These are phyloP conservation scores for Nipponia nippon DNA, from an alignment of 2,113 vertebrate species.

Conservation along the genomic window DNA sequence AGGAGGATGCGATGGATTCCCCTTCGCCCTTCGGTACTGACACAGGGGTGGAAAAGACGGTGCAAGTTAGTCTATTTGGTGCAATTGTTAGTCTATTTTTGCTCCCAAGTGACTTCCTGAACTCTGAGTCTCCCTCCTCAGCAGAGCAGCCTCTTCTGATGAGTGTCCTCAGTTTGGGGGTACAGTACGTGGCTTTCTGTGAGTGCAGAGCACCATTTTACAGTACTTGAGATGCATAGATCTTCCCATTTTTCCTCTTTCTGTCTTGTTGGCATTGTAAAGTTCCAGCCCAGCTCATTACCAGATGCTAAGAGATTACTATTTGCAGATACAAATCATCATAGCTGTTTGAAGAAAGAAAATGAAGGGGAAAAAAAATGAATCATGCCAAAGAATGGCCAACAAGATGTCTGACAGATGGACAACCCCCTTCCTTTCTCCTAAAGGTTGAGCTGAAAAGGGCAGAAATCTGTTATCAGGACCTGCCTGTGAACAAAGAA, in stretches of 20 bases:
- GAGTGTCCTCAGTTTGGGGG: neutral
- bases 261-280: neutral
- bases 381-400: neutral
- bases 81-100: neutral
- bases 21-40: neutral
- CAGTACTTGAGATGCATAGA: rapidly evolving
- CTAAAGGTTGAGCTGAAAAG: neutral
- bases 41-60: neutral
- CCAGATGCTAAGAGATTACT: neutral
- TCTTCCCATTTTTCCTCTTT: neutral
- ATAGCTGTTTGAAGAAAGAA: neutral
- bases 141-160: neutral
- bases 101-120: neutral
- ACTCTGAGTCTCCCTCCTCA: neutral
- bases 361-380: neutral
- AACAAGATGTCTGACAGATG: neutral
- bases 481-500: neutral
- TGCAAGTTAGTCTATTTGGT: neutral
- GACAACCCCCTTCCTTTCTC: neutral
- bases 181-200: neutral
- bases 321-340: neutral
- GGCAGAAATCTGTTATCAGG: neutral
- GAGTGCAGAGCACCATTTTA: neutral
- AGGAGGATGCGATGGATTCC: neutral
- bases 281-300: neutral